Evolutionary conservation across 2,797 vertebrate species (phyloP).

Genomic region (Anabacerthia variegaticeps): DNA sequence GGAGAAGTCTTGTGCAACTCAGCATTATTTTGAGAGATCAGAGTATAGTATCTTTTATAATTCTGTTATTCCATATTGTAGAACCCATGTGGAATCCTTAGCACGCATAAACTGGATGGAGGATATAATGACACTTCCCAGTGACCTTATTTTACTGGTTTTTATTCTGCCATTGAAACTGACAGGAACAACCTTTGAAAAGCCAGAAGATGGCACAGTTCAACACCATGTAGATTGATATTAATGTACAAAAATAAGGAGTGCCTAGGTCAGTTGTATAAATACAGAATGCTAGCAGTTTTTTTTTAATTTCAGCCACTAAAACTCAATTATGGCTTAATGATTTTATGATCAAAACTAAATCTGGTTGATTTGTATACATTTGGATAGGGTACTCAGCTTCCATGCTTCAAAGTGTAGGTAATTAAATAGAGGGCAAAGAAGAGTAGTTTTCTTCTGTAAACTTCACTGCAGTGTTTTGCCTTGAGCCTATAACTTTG

Average conservation of each 20-base stretch:
- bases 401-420: neutral
- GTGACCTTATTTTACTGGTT: slow-evolving; percentile 63
- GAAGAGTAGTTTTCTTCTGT: neutral
- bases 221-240: slow-evolving; percentile 56
- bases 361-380: neutral
- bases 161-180: slow-evolving; percentile 67
- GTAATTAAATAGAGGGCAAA: neutral
- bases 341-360: neutral
- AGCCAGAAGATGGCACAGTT: slow-evolving; percentile 66
- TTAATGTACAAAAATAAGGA: slow-evolving; percentile 60
- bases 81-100: slow-evolving; percentile 40
- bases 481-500: neutral
- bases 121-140: slow-evolving; percentile 45
- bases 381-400: neutral
- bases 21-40: slow-evolving; percentile 58
- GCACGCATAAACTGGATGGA: slow-evolving; percentile 32
- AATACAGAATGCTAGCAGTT: slow-evolving; percentile 7
- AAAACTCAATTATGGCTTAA: slow-evolving; percentile 7
- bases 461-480: neutral
- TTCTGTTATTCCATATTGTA: slow-evolving; percentile 51
- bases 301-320: slow-evolving; percentile 50
- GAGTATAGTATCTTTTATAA: slow-evolving; percentile 60
- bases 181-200: slow-evolving; percentile 66
- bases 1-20: neutral
- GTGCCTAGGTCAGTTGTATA: slow-evolving; percentile 41